Evolutionary conservation across 1,140 invertebrate species (phyloP), one percentile per base, ranked within the genome.

Genomic region (Matsumurasca onukii): DNA sequence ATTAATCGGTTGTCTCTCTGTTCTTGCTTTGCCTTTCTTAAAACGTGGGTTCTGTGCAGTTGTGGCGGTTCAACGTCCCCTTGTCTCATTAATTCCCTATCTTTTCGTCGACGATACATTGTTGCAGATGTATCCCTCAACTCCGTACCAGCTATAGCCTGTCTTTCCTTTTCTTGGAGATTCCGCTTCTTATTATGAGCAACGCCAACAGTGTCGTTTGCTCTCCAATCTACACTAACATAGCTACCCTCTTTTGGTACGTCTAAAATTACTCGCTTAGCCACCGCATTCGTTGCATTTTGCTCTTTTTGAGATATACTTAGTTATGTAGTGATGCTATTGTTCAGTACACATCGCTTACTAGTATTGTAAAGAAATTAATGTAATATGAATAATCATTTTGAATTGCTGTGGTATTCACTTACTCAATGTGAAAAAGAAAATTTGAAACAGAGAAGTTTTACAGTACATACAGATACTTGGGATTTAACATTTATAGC

Each of bases 11-110:
- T 12, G 24, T 51, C 49, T 51, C 24, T 51, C 24, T 12, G 5
- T 51, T 51, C 49, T n/a, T 51, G 49, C 24, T 51, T 51, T 9
- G 49, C 49, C n/a, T 51, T 51, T n/a, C 49, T 51, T 51, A 51
- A n/a, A 51, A 51, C 49, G 24, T 51, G 3, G 5, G 5, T 20
- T 51, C 24, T 5, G 24, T 51, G n/a, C 49, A 45, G 29, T 1
- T 64, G 62, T n/a, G 39, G 62, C 3, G 62, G 25, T 64, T 64
- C 39, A 31, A 20, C 3, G n/a, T 51, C 49, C 24, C 49, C 49
- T 12, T 9, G 3, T 5, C 24, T 22, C 49, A 51, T 51, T n/a
- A 51, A 9, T 12, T n/a, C 24, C 3, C 24, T 51, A 3, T 17
- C 49, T 20, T 12, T 5, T 3, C 3, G 17, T 20, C 5, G 5